Base-by-base conservation (phyloP, 2,888 invertebrate genomes). In the Tiliacea aurago region DNA sequence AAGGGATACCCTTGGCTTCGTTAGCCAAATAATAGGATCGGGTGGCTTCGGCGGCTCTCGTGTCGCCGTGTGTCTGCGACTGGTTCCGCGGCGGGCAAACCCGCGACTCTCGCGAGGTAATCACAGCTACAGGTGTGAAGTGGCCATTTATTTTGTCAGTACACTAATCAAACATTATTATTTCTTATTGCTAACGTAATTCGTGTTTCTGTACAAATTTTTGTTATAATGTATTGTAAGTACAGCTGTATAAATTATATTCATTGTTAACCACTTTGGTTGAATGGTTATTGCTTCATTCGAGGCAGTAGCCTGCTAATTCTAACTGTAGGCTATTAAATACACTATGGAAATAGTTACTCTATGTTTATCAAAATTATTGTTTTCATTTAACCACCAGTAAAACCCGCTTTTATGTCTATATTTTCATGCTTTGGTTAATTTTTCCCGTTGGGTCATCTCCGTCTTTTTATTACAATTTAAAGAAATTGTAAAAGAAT, bases 1-100 rank as follows among this genome's bases (percentile, higher is more conserved):
- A 95, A 95, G 93, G 95, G 95, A 95, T 93, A 94, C 94, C 94
- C 93, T 93, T 90, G 88, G 93, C 95, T 95, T 95, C 95, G 95
- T 95, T 96, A 95, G 93, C 92, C 91, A 92, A 95, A 95, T 95
- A 94, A 94, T 93, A 91, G 94, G 94, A 95, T 95, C 95, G 92
- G 94, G 92, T 93, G 89, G 87, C 91, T 86, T 84, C 87, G 87
- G 87, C 88, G 87, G 86, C 82, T 84, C 87, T 84, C 88, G 84
- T 88, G 77, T 73, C 74, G 66, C 75, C 72, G 82, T 86, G 79
- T 80, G 77, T 70, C 83, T 74, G 71, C 61, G 66, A 80, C 72
- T 76, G 79, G 72, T 76, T 77, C 65, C 64, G 70, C 68, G 69
- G 65, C 70, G 62, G 59, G 59, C 33, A 61, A 55, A 56, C 59